Evolutionary conservation across 2,888 invertebrate genomes (phyloP).

Genomic region (Pilophorus perplexus): DNA sequence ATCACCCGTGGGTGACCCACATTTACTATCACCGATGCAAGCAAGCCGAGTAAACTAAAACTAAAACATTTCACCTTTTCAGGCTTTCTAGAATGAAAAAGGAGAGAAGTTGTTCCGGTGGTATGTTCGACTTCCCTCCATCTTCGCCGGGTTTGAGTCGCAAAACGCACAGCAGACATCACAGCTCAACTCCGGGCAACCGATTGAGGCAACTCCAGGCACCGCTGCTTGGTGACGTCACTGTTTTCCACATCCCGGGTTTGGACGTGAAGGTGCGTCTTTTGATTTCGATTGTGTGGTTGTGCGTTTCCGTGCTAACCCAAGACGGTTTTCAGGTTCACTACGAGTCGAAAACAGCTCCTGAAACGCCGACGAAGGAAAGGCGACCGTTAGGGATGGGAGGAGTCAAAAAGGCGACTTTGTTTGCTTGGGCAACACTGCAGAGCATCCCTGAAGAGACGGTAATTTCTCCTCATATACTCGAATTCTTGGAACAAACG

Average conservation of each 20-base stretch:
- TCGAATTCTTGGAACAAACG: constrained; percentile 96
- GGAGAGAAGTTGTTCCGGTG: constrained; percentile 67
- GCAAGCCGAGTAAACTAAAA: too few relatives aligned
- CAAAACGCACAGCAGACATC: constrained; percentile 53
- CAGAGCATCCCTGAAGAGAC: constrained; percentile 98
- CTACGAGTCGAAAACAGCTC: constrained; percentile 73
- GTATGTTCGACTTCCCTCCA: constrained; percentile 60
- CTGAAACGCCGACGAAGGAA: constrained; percentile 52
- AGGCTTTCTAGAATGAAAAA: constrained; percentile 63
- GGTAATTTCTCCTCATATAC: constrained; percentile 89
- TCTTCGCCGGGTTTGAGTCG: constrained; percentile 58
- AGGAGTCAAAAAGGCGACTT: constrained; percentile 79
- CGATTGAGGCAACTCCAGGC: constrained; percentile 53
- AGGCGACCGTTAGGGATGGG: constrained; percentile 36
- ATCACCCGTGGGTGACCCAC: too few relatives aligned
- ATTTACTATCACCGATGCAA: too few relatives aligned
- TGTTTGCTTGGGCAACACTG: constrained; percentile 93
- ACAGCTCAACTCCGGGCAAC: constrained; percentile 52
- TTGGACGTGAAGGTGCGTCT: constrained; percentile 74
- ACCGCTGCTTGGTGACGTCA: constrained; percentile 65
- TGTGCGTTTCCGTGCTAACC: too few relatives aligned
- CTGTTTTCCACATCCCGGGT: constrained; percentile 87
- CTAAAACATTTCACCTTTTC: background rate
- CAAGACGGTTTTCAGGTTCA: constrained; percentile 69
- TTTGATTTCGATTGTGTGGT: background rate